phyloP scores from a whole-genome alignment of 2,113 vertebrate species.

The human (Homo sapiens) region GRCh38 chr3:134085001-134085500 shows the following conservation, averaged over 20 bases:
- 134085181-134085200: neutral
- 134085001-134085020: neutral
- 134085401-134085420: neutral
- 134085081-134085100: neutral
- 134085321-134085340: neutral
- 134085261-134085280: neutral
- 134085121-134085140: neutral
- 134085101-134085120: too few relatives aligned
- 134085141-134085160: neutral
- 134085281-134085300: neutral
- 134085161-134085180: neutral
- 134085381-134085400: neutral
- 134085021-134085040: neutral
- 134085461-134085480: neutral
- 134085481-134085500: neutral
- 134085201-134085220: neutral
- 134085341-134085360: neutral
- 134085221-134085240: neutral
- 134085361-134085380: neutral
- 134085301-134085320: neutral
- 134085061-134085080: neutral
- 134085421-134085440: too few relatives aligned
- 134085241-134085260: accelerated
- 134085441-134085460: neutral
- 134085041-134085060: neutral